phyloP scores from a whole-genome alignment of 2,888 invertebrate species.

The Caenorhabditis parvicauda region DNA sequence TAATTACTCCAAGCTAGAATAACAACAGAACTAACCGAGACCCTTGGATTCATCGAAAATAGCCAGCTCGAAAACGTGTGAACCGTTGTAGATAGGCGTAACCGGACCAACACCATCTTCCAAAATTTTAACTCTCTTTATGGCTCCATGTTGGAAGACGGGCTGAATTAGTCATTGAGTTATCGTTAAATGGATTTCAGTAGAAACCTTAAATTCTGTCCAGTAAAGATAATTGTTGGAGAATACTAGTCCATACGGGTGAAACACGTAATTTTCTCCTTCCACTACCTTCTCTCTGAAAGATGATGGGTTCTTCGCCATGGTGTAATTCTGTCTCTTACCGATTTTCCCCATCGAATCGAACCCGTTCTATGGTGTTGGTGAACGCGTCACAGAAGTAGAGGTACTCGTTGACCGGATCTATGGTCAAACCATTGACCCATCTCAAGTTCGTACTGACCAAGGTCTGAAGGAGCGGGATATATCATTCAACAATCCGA shows the following conservation, averaged over 20 bases:
- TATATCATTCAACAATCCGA: neutral
- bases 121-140: neutral
- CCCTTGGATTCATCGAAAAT: constrained; percentile 9
- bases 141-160: constrained; percentile 8
- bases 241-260: constrained; percentile 74
- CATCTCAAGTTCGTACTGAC: constrained; percentile 64
- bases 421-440: constrained; percentile 78
- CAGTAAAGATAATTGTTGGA: constrained; percentile 72
- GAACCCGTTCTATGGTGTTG: constrained; percentile 72
- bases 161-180: too few species aligned
- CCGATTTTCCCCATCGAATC: constrained; percentile 72
- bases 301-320: constrained; percentile 7
- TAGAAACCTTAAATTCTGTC: constrained; percentile 72
- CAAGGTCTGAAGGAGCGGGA: constrained; percentile 8
- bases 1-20: too few species aligned
- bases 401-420: constrained; percentile 68
- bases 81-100: constrained; percentile 23
- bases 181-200: constrained; percentile 64
- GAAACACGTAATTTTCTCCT: constrained; percentile 66
- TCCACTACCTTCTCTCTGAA: constrained; percentile 64
- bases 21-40: too few species aligned
- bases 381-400: constrained; percentile 77
- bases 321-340: constrained; percentile 47
- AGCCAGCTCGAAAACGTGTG: constrained; percentile 12
- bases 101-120: neutral